phyloP scores from a whole-genome alignment of 37 sponge, comb jelly and placozoan species.

The Petrosia ficiformis region DNA sequence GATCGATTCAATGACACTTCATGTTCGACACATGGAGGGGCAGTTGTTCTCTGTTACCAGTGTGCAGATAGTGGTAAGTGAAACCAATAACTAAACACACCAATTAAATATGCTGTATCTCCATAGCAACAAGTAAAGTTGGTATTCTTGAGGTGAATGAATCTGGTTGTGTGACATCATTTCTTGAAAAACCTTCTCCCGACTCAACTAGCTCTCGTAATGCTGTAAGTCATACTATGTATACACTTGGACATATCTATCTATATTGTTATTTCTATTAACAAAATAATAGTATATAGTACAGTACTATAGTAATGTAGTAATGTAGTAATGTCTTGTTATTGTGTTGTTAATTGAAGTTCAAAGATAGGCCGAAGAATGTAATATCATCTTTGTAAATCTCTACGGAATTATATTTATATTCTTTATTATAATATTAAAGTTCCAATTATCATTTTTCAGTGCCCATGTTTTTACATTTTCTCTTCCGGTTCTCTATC shows the following conservation, averaged over 20 bases:
- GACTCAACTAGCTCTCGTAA: slow-evolving; percentile 29
- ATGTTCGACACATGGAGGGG: slow-evolving; percentile 11
- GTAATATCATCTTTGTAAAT: no score
- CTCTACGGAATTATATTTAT: no score
- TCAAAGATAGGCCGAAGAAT: no score
- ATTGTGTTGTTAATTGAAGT: no score
- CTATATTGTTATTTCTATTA: no score
- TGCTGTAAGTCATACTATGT: slow-evolving; percentile 37
- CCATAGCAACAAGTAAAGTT: slow-evolving; percentile 23
- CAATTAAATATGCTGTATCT: not conserved
- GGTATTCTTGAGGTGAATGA: slow-evolving; percentile 67
- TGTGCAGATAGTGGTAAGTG: slow-evolving; percentile 59
- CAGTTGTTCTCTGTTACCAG: slow-evolving; percentile 30
- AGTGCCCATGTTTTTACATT: slow-evolving; percentile 77
- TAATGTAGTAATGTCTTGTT: no score
- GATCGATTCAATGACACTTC: not conserved
- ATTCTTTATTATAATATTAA: no score
- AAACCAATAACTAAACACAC: not conserved
- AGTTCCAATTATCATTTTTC: no score
- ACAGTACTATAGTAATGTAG: no score
- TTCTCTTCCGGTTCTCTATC: slow-evolving; percentile 17
- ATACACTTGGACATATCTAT: no score
- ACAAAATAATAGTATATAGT: no score
- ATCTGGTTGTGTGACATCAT: slow-evolving; percentile 20
- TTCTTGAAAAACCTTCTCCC: slow-evolving; percentile 67